Conservation (phyloP, 2,797 vertebrate species). For the Xenops minutus region DNA sequence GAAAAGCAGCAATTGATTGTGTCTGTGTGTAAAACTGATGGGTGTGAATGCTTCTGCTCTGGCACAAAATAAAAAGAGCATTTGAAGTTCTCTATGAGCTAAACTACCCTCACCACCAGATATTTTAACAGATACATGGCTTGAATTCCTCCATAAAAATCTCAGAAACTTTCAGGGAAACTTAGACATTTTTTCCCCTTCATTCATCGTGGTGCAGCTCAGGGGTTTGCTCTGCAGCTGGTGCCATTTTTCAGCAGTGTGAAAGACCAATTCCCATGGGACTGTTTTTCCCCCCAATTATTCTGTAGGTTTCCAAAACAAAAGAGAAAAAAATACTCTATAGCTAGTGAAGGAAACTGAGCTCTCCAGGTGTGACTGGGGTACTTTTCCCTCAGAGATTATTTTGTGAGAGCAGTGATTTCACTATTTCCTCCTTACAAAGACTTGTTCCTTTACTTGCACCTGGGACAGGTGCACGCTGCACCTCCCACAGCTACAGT, state of each 20-base stretch:
- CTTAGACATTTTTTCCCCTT: background rate
- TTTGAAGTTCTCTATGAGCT: background rate
- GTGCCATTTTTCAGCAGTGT: background rate
- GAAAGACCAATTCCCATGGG: background rate
- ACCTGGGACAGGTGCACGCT: background rate
- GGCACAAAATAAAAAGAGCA: constrained; percentile 1
- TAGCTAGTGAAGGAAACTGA: background rate
- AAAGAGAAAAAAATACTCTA: background rate
- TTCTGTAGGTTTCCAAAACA: background rate
- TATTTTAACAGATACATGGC: background rate
- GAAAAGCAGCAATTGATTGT: constrained; percentile 3
- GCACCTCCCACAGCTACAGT: background rate
- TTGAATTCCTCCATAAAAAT: background rate
- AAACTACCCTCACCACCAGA: background rate
- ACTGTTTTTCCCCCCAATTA: background rate
- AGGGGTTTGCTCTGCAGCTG: background rate
- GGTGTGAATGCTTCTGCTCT: background rate
- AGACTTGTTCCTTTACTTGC: background rate
- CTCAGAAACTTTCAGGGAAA: background rate
- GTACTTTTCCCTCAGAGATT: background rate
- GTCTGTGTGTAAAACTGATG: background rate
- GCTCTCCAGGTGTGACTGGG: background rate
- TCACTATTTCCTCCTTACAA: background rate
- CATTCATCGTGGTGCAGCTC: background rate
- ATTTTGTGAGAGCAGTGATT: background rate